These are phyloP conservation scores for Stigmatopora nigra DNA, from an alignment of 2,113 vertebrate genomes.

Conservation along the genomic window DNA sequence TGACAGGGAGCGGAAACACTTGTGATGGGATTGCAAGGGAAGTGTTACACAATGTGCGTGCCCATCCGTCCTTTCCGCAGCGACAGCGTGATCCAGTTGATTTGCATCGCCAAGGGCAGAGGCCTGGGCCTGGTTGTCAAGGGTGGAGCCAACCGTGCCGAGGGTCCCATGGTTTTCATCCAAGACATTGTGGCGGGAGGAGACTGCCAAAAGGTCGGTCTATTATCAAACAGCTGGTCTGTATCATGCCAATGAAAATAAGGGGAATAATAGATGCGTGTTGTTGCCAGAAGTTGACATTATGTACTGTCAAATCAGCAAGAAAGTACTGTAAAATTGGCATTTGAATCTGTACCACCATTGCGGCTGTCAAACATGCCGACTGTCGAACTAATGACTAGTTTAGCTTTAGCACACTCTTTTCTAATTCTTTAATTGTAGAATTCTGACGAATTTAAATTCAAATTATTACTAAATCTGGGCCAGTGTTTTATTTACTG, in stretches of 20 bases:
- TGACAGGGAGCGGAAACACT: slow-evolving; percentile 12
- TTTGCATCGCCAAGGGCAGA: slow-evolving; percentile 80
- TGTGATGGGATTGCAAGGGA: slow-evolving; percentile 2
- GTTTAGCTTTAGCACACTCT: no score
- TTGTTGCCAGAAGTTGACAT: no score
- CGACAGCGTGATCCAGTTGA: slow-evolving; percentile 78
- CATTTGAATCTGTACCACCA: no score
- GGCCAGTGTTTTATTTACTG: no score
- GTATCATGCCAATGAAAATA: neutral
- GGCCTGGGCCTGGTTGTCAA: slow-evolving; percentile 82
- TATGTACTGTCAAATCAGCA: no score
- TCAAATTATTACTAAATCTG: no score
- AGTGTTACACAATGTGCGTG: neutral
- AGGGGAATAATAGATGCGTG: no score
- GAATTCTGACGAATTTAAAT: no score
- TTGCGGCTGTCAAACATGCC: no score
- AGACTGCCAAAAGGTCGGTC: slow-evolving; percentile 86
- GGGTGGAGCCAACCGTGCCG: slow-evolving; percentile 82
- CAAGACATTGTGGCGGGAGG: slow-evolving; percentile 85
- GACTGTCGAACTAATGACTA: no score
- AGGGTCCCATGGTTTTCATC: slow-evolving; percentile 89
- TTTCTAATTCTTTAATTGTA: no score
- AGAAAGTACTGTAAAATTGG: no score
- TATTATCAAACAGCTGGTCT: neutral
- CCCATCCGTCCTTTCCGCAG: slow-evolving; percentile 13